Evolutionary conservation across 2,888 invertebrate genomes (phyloP).

Genomic region (Cataglyphis livida): DNA sequence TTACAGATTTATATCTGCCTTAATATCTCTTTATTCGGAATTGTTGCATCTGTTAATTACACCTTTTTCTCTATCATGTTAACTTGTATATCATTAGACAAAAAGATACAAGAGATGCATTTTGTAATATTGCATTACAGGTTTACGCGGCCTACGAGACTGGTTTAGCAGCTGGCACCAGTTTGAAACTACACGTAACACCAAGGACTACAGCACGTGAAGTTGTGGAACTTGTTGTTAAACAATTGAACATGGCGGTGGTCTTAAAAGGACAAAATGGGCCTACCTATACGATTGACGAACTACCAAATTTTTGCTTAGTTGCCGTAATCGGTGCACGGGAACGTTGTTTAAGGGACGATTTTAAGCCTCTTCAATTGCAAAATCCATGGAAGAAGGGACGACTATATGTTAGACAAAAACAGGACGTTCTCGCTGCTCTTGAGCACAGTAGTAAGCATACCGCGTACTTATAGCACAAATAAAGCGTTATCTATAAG

Average conservation of each 20-base stretch:
- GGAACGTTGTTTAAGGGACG: slow-evolving; percentile 97
- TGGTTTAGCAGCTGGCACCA: slow-evolving; percentile 96
- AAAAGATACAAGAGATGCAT: neutral
- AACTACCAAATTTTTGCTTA: slow-evolving; percentile 95
- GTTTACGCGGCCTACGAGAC: slow-evolving; percentile 99
- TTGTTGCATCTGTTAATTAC: slow-evolving; percentile 34
- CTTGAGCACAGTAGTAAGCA: slow-evolving; percentile 95
- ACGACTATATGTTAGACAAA: slow-evolving; percentile 95
- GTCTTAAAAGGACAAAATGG: slow-evolving; percentile 94
- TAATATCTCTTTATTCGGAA: neutral
- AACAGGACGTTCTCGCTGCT: slow-evolving; percentile 95
- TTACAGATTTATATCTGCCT: neutral
- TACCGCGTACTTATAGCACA: slow-evolving; percentile 87
- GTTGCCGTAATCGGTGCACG: slow-evolving; percentile 98
- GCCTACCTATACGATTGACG: slow-evolving; percentile 94
- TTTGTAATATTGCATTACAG: slow-evolving; percentile 86
- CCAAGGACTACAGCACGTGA: slow-evolving; percentile 97
- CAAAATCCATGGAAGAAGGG: slow-evolving; percentile 99
- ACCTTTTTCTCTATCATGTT: slow-evolving; percentile 5
- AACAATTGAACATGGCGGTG: slow-evolving; percentile 97
- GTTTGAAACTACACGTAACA: slow-evolving; percentile 97
- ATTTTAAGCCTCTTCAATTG: slow-evolving; percentile 96
- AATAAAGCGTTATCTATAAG: slow-evolving; percentile 41
- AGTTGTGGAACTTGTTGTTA: slow-evolving; percentile 97
- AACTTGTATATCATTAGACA: neutral